phyloP scores from a whole-genome alignment of 2,113 vertebrate genomes.

The Colaptes auratus region DNA sequence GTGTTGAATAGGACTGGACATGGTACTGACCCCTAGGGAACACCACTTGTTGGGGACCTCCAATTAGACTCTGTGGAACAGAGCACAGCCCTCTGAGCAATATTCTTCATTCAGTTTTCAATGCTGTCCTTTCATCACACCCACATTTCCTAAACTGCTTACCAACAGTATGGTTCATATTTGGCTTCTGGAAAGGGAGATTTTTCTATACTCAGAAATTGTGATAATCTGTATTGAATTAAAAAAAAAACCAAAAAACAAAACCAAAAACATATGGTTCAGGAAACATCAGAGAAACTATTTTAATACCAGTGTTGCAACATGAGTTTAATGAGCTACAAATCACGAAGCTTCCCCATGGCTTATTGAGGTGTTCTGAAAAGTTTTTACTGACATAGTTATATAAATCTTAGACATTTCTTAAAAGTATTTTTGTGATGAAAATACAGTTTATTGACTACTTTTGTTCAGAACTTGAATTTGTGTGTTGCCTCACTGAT shows the following conservation, averaged over 20 bases:
- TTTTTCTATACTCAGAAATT: not conserved
- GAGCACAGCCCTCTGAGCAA: too few relatives aligned
- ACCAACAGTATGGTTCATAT: not conserved
- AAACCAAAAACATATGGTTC: not conserved
- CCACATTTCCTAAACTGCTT: too few relatives aligned
- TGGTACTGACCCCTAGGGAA: too few relatives aligned
- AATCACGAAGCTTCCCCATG: accelerated
- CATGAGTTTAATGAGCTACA: not conserved
- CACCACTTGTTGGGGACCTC: too few relatives aligned
- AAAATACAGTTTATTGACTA: not conserved
- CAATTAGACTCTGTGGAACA: too few relatives aligned
- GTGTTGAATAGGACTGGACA: too few relatives aligned
- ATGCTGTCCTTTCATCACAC: too few relatives aligned
- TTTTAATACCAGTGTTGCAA: not conserved
- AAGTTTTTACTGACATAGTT: not conserved
- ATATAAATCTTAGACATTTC: not conserved
- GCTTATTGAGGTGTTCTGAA: not conserved
- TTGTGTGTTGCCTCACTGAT: not conserved
- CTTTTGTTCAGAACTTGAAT: not conserved
- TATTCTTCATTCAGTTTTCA: too few relatives aligned
- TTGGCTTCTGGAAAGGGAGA: not conserved
- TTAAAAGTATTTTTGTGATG: not conserved
- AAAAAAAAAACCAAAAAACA: not conserved
- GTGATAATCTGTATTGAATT: not conserved
- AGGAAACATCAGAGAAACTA: not conserved